Evolutionary conservation across 1,140 invertebrate species (phyloP).

Genomic region (Orchesella cincta): DNA sequence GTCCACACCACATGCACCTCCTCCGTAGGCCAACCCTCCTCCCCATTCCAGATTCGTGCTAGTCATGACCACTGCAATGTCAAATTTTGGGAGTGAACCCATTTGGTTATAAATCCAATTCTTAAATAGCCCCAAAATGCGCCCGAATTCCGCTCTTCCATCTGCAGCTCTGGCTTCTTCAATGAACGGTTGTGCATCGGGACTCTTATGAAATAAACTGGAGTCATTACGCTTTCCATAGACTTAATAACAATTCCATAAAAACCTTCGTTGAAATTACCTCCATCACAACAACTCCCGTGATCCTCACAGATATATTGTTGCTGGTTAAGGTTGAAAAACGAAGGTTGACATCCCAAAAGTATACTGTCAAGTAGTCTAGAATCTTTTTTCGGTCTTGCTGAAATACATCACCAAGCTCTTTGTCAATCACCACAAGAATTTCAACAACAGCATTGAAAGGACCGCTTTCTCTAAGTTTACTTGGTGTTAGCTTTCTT

Average conservation of each 20-base stretch:
- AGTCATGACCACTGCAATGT: constrained; percentile 32
- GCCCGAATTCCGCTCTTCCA: constrained; percentile 27
- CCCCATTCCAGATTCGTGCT: constrained; percentile 30
- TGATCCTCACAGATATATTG: constrained; percentile 21
- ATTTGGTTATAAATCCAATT: constrained; percentile 32
- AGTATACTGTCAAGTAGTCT: constrained; percentile 30
- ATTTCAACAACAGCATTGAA: background rate
- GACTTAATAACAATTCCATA: background rate
- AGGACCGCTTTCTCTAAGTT: background rate
- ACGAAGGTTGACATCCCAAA: constrained; percentile 36
- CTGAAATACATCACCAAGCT: constrained; percentile 25
- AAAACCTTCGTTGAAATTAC: constrained; percentile 12
- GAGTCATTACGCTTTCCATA: background rate
- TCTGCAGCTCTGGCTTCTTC: constrained; percentile 34
- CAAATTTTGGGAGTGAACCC: background rate
- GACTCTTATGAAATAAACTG: constrained; percentile 3
- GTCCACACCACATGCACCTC: constrained; percentile 27
- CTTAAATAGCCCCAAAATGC: constrained; percentile 11
- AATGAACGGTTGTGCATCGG: constrained; percentile 36
- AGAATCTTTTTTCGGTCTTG: constrained; percentile 28
- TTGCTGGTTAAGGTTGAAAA: constrained; percentile 27
- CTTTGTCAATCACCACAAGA: constrained; percentile 5
- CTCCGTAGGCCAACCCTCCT: constrained; percentile 35
- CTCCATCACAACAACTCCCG: background rate
- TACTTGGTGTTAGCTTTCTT: background rate